Evolutionary conservation across 2,113 vertebrate species (phyloP).

Genomic region (Poecile atricapillus): DNA sequence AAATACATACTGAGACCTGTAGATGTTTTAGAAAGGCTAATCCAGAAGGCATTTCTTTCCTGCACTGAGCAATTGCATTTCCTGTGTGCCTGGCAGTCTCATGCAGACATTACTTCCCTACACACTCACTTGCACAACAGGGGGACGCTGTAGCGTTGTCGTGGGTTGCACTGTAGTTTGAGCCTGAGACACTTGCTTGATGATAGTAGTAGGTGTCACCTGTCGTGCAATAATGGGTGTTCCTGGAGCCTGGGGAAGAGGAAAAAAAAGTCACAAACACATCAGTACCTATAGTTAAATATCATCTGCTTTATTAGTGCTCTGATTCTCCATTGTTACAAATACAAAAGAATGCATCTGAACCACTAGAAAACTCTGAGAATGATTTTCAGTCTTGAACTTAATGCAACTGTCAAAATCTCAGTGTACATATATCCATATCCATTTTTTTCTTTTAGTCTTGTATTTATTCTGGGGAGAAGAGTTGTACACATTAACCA

Average conservation of each 20-base stretch:
- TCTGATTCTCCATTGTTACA: neutral
- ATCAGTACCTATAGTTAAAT: neutral
- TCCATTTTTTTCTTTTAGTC: neutral
- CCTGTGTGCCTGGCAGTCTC: neutral
- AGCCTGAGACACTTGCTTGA: conserved; percentile 86
- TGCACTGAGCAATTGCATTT: neutral
- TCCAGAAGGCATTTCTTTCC: neutral
- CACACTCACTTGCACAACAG: conserved; percentile 86
- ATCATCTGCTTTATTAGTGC: neutral
- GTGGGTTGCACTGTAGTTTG: conserved; percentile 85
- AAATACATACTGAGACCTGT: neutral
- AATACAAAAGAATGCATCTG: neutral
- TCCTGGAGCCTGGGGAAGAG: conserved; percentile 81
- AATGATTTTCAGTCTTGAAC: neutral
- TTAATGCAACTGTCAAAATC: neutral
- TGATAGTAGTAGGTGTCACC: conserved; percentile 88
- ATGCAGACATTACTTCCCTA: neutral
- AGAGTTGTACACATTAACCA: neutral
- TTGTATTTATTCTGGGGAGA: neutral
- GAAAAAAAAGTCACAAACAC: neutral
- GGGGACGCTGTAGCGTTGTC: conserved; percentile 85
- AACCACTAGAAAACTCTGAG: neutral
- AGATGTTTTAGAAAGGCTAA: neutral
- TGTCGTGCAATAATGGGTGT: conserved; percentile 83
- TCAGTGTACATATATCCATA: neutral